Percentiles rank a stretch among this genome's conserved stretches.
These are phyloP conservation scores for Octopus sinensis DNA, from an alignment of 1,140 invertebrate species.

Conservation along the genomic window DNA sequence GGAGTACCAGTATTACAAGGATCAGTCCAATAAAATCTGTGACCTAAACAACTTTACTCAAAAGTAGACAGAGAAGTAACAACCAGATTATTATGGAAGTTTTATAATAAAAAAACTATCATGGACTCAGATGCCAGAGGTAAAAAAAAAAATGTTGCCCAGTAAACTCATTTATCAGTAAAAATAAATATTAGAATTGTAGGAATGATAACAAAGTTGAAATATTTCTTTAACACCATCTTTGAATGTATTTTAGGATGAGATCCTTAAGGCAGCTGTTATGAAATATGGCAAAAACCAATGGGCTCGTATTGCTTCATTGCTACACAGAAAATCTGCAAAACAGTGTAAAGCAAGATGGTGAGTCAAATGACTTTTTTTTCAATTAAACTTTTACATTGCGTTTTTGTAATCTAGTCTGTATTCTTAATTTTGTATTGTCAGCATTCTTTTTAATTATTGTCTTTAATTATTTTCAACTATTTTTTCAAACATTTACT, in stretches of 20 bases:
- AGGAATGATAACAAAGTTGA: background rate
- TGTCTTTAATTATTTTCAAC: too few species aligned
- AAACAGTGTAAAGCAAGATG: slow-evolving; percentile 99
- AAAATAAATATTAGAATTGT: background rate
- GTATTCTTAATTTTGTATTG: too few species aligned
- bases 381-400: background rate
- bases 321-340: slow-evolving; percentile 96
- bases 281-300: slow-evolving; percentile 99
- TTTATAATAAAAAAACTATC: background rate
- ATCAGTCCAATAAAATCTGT: too few species aligned
- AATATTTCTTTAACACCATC: background rate
- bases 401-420: too few species aligned
- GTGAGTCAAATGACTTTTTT: slow-evolving; percentile 55
- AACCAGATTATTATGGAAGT: background rate
- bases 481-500: too few species aligned
- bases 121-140: background rate
- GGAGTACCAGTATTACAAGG: too few species aligned
- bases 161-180: background rate
- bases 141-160: background rate
- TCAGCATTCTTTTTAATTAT: too few species aligned
- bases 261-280: slow-evolving; percentile 99
- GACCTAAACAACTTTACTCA: too few species aligned
- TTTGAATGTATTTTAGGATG: slow-evolving; percentile 73
- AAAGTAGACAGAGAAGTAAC: background rate
- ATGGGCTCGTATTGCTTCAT: slow-evolving; percentile 97